Conservation (phyloP, 2,888 invertebrate species). For the Harpalus rubripes region DNA sequence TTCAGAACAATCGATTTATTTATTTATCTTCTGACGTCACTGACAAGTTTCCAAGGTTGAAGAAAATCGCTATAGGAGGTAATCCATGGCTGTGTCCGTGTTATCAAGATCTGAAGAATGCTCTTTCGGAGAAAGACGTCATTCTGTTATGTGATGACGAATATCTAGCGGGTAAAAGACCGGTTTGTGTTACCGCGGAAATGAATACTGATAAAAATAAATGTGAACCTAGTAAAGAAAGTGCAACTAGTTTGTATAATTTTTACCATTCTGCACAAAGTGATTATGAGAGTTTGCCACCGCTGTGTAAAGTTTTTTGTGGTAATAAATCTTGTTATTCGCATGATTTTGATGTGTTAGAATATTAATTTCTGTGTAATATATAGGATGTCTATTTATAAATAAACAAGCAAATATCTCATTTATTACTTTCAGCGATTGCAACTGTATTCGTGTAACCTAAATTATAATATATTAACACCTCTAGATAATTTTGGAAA, state of each 20-base stretch:
- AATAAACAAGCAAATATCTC: too few species aligned
- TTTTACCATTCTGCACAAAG: constrained; percentile 1
- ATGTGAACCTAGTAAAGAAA: constrained; percentile 10
- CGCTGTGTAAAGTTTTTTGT: constrained; percentile 52
- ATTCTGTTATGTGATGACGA: constrained; percentile 30
- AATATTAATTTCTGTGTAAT: neutral
- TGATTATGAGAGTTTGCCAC: constrained; percentile 39
- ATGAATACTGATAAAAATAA: neutral
- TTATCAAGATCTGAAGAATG: constrained; percentile 26
- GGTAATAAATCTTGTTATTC: constrained; percentile 47
- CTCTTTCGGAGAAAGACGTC: neutral
- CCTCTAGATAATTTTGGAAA: too few species aligned
- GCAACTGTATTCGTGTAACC: too few species aligned
- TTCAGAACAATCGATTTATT: constrained; percentile 48
- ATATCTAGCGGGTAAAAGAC: constrained; percentile 42
- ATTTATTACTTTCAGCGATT: too few species aligned
- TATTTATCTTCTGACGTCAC: constrained; percentile 12
- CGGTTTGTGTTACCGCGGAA: constrained; percentile 13
- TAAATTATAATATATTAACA: too few species aligned
- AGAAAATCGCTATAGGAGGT: constrained; percentile 48
- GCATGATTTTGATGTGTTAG: constrained; percentile 53
- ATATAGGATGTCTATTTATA: neutral
- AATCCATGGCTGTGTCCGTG: constrained; percentile 54
- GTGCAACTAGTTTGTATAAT: constrained; percentile 13
- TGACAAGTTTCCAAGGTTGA: constrained; percentile 18